Evolutionary conservation across 1,140 invertebrate species (phyloP), one percentile per base, ranked within the genome.

Genomic region (Drosophila suzukii): DNA sequence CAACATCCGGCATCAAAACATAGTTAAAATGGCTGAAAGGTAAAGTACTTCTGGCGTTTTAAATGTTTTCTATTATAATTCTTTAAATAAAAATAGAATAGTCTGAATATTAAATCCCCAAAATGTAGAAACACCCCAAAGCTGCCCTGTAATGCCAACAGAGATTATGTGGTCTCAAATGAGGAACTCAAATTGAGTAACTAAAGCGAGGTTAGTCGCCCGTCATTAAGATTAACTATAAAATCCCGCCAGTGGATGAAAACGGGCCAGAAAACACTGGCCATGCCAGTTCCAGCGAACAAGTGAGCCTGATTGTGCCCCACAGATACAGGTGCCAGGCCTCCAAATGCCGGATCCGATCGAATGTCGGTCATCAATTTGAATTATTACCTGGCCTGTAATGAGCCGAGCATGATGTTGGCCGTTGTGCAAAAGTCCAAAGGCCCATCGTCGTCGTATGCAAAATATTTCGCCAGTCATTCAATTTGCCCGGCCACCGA

Each of bases 341-440:
- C 6, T 7, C 7, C 65, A 44, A 68, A 53, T 53, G 44, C 12
- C 41, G 47, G 47, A 20, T 24, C 30, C 65, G 61, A 66, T 66
- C 61, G 65, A 68, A 68, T 67, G 61, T 66, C 39, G 60, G 53
- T 71, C 65, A 71, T 71, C 53, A 71, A 71, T 71, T 71, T 71
- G 68, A 71, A 71, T 71, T 71, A 71, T 71, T 41, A 55, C 66
- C 68, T 41, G 68, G 41, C 49, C 65, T 72, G 71, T 88, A 86
- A 86, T 86, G 82, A 79, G 83, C 46, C 56, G 62, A 88, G 79
- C 70, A 86, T 86, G 83, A 86, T 88, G 81, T 60, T 60, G 70
- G 39, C 36, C 65, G 43, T 53, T 56, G 32, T 47, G 47, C 62
- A 43, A 68, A 75, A 83, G 32, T 3, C 32, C 32, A 34, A 10